Conservation (phyloP, 2,113 vertebrate genomes). For the Pterocles gutturalis region DNA sequence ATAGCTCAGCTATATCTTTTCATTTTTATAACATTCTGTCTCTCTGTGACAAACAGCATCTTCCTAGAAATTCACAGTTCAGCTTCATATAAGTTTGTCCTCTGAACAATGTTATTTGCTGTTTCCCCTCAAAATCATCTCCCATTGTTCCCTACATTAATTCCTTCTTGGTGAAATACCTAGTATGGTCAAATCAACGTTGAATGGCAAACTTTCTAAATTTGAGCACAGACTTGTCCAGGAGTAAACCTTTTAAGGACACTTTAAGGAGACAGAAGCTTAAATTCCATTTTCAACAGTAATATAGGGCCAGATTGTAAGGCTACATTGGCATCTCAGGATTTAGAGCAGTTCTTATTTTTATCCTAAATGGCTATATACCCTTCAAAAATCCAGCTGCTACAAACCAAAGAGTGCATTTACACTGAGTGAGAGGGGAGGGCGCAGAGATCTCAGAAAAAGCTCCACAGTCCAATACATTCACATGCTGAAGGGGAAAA, state of each 20-base stretch:
- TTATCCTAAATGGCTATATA: not conserved
- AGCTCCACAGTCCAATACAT: not conserved
- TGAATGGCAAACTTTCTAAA: not conserved
- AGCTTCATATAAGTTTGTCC: not conserved
- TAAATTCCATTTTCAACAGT: not conserved
- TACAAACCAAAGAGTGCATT: not conserved
- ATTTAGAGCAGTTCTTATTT: not conserved
- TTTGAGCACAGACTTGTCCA: not conserved
- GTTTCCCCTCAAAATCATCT: not conserved
- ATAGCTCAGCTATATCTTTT: not conserved
- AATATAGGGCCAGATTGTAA: not conserved
- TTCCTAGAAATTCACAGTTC: not conserved
- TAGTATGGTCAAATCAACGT: not conserved
- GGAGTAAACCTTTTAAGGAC: slow-evolving; percentile 43
- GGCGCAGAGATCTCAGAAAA: not conserved
- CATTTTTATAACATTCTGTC: not conserved
- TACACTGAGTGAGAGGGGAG: not conserved
- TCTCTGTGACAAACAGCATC: not conserved
- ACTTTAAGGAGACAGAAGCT: not conserved
- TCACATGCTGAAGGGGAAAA: not conserved
- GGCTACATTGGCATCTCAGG: not conserved
- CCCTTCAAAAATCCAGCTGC: not conserved
- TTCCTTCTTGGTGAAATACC: slow-evolving; percentile 14
- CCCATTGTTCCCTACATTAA: not conserved
- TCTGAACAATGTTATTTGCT: not conserved